Percentiles rank a stretch among this genome's conserved stretches.
Conservation (phyloP, 2,113 vertebrate species). For the Taxidea taxus region DNA sequence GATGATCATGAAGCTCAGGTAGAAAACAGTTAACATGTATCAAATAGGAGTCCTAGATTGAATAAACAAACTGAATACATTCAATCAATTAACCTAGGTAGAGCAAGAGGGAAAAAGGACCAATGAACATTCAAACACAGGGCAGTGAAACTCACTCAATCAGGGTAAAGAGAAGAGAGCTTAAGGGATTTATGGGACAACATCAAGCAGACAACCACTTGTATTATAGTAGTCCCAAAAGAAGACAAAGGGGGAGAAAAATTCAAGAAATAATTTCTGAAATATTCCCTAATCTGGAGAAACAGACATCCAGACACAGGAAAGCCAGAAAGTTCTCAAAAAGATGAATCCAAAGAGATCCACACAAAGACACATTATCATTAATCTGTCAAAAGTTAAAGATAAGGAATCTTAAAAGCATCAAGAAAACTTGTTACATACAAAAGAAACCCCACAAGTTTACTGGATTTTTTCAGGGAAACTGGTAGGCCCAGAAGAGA, state of each 20-base stretch:
- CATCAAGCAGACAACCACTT: background rate
- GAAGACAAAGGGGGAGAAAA: background rate
- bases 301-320: background rate
- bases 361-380: background rate
- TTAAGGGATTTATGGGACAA: background rate
- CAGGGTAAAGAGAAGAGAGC: background rate
- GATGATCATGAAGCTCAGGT: background rate
- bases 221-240: background rate
- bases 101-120: background rate
- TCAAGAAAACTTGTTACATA: background rate
- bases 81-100: background rate
- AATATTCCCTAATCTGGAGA: background rate
- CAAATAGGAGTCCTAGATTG: background rate
- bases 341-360: background rate
- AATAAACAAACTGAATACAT: background rate
- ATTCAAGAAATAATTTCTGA: background rate
- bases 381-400: background rate
- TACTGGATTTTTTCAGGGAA: background rate
- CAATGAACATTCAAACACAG: background rate
- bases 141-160: background rate
- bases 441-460: background rate
- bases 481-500: background rate
- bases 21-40: background rate
- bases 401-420: background rate
- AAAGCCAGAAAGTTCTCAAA: background rate